phyloP scores from a whole-genome alignment of 2,113 vertebrate genomes.

The Anoura caudifer region DNA sequence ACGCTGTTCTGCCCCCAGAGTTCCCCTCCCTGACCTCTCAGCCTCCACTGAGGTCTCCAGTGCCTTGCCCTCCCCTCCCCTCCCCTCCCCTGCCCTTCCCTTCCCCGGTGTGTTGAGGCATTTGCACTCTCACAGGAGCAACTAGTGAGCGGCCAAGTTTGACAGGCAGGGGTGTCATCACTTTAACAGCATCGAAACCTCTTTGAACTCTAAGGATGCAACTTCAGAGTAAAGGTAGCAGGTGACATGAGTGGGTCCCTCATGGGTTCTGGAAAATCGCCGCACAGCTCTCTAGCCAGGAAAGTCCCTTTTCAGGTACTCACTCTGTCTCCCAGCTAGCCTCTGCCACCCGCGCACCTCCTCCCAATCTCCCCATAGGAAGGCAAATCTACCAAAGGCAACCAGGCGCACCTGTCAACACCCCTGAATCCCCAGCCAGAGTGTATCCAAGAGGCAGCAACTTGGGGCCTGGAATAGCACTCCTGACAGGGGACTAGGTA shows the following conservation, averaged over 20 bases:
- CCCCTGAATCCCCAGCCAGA: not conserved
- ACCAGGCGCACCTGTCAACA: not conserved
- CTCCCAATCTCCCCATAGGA: not conserved
- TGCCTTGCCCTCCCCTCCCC: too few species aligned
- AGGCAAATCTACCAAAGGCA: not conserved
- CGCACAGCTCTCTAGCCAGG: not conserved
- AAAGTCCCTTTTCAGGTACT: not conserved
- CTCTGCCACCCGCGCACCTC: not conserved
- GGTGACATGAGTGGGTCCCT: not conserved
- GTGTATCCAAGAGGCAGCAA: not conserved
- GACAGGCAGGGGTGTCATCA: not conserved
- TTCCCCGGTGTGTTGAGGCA: not conserved
- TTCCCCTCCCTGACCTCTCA: not conserved
- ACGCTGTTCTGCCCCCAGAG: not conserved
- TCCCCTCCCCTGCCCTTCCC: too few species aligned
- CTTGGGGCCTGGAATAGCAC: not conserved
- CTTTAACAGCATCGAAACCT: not conserved
- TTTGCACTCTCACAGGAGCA: not conserved
- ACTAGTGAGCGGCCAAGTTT: not conserved
- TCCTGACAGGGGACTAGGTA: not conserved
- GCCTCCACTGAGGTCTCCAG: fast-evolving
- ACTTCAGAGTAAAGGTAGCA: not conserved
- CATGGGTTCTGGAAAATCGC: not conserved
- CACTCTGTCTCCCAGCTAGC: not conserved
- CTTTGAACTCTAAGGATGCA: not conserved